A percentile compares a stretch with the other conserved stretches of the same genome.
Evolutionary conservation across 2,113 vertebrate genomes (phyloP).

Genomic region (Oncorhynchus masou): DNA sequence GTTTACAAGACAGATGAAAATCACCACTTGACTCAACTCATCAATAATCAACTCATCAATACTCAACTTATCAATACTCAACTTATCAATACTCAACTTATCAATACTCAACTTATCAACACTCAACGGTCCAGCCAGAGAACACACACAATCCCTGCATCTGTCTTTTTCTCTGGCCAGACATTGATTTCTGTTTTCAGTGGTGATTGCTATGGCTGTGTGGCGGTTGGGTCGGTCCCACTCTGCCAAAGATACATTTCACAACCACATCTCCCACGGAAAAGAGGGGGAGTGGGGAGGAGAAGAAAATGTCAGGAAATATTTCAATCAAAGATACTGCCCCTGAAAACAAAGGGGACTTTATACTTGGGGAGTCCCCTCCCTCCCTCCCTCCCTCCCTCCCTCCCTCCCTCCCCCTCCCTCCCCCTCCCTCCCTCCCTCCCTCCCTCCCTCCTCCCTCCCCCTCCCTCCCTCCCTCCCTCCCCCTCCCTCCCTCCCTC

Average conservation of each 20-base stretch:
- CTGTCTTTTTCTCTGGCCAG: conserved; percentile 14
- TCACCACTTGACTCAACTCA: not conserved
- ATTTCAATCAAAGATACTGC: conserved; percentile 41
- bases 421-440: not conserved
- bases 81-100: not conserved
- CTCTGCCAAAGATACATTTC: conserved; percentile 63
- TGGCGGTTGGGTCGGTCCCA: conserved; percentile 29
- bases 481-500: not conserved
- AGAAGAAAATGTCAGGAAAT: conserved; percentile 34
- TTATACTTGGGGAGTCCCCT: conserved; percentile 28
- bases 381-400: conserved; percentile 3
- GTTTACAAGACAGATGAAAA: conserved; percentile 1
- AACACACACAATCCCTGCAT: not conserved
- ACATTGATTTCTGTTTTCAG: conserved; percentile 36
- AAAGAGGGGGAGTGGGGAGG: conserved; percentile 15
- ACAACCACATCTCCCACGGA: conserved; percentile 40
- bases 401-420: not conserved
- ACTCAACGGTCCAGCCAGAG: not conserved
- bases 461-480: conserved; percentile 13
- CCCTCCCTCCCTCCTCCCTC: not conserved
- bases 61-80: not conserved
- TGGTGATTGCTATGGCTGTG: conserved; percentile 27
- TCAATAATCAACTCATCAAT: too few species aligned
- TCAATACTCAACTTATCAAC: not conserved
- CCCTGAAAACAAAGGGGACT: conserved; percentile 56